Evolutionary conservation across 1,140 invertebrate species (phyloP).

Genomic region (Odontomachus brunneus): DNA sequence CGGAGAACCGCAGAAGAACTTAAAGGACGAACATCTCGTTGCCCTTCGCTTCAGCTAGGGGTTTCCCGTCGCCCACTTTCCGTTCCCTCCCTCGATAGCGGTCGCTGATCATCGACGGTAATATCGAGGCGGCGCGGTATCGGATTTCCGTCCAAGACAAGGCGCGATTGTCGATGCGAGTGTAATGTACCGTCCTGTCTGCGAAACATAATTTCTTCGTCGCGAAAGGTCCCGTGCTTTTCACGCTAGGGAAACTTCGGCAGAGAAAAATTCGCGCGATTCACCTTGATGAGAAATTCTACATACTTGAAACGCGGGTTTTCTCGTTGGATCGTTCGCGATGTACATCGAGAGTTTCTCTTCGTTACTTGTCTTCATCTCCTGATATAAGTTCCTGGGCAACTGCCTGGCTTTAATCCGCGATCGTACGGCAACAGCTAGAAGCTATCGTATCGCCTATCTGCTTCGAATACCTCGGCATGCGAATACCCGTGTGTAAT

Average conservation of each 20-base stretch:
- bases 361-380: no score
- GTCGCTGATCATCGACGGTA: constrained; percentile 13
- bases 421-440: constrained; percentile 21
- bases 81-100: constrained; percentile 11
- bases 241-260: no score
- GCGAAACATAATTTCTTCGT: constrained; percentile 9
- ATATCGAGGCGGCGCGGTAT: constrained; percentile 40
- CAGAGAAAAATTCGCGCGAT: no score
- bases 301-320: no score
- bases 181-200: background rate
- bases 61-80: background rate
- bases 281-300: no score
- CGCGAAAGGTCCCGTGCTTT: background rate
- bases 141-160: constrained; percentile 34
- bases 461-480: constrained; percentile 38
- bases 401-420: no score
- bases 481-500: constrained; percentile 49
- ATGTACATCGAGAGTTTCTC: no score
- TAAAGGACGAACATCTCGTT: constrained; percentile 28
- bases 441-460: constrained; percentile 32
- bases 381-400: no score
- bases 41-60: constrained; percentile 23
- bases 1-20: constrained; percentile 51
- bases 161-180: background rate
- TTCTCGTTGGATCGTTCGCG: no score